Percentiles rank a stretch among this genome's conserved stretches.
phyloP scores from a whole-genome alignment of 1,140 invertebrate genomes.

The Wasmannia auropunctata region DNA sequence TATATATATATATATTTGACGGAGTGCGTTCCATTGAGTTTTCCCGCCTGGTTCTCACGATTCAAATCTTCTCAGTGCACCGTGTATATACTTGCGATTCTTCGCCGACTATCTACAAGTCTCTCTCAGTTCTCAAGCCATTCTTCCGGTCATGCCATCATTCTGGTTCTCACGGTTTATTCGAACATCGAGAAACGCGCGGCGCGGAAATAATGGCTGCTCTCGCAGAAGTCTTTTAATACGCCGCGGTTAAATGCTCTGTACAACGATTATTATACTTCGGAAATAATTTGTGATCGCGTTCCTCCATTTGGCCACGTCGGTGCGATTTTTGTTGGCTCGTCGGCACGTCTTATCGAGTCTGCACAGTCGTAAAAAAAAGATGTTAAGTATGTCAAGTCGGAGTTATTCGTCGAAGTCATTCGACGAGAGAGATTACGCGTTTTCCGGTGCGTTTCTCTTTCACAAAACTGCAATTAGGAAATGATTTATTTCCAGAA shows the following conservation, averaged over 20 bases:
- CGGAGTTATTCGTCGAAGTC: constrained; percentile 19
- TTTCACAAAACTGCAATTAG: background rate
- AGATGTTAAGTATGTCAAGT: constrained; percentile 33
- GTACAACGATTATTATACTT: constrained; percentile 5
- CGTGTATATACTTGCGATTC: constrained; percentile 68
- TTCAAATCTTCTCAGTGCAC: constrained; percentile 72
- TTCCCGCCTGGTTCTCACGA: constrained; percentile 72
- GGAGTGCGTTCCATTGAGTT: constrained; percentile 50
- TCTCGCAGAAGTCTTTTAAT: constrained; percentile 28
- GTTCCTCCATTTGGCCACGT: background rate
- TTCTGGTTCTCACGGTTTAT: constrained; percentile 73
- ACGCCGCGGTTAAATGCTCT: background rate
- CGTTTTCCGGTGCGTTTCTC: constrained; percentile 4
- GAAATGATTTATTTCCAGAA: background rate
- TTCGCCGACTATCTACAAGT: constrained; percentile 67
- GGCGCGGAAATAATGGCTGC: constrained; percentile 63
- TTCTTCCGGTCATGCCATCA: constrained; percentile 75
- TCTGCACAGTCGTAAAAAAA: constrained; percentile 17
- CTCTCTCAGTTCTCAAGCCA: constrained; percentile 72
- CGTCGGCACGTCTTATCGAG: constrained; percentile 33
- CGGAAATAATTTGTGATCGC: constrained; percentile 8
- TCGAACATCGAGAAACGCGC: constrained; percentile 66
- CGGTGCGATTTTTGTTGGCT: constrained; percentile 41
- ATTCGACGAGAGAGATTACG: background rate
- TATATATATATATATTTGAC: constrained; percentile 48